Conservation (phyloP, 1,140 invertebrate genomes). For the Nebria ingens region DNA sequence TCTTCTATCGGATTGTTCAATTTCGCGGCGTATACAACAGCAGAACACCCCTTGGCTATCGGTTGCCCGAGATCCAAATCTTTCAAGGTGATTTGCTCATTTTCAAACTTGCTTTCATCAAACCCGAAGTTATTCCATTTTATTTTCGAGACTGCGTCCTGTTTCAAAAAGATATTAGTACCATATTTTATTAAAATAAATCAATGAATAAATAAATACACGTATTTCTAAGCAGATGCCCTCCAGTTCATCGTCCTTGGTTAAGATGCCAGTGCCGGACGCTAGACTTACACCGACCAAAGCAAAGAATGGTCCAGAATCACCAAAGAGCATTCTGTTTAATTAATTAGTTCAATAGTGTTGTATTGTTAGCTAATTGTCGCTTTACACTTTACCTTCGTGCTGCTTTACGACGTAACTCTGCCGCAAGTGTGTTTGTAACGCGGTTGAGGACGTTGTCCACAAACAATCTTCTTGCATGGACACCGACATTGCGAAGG, state of each 20-base stretch:
- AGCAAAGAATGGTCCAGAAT: constrained; percentile 63
- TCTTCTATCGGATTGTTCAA: constrained; percentile 29
- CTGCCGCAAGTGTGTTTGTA: constrained; percentile 50
- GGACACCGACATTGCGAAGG: constrained; percentile 37
- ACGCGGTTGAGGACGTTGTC: constrained; percentile 58
- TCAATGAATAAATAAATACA: constrained; percentile 32
- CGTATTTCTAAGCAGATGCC: constrained; percentile 69
- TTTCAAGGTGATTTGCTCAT: constrained; percentile 39
- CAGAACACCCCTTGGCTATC: constrained; percentile 74
- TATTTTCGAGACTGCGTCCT: constrained; percentile 53
- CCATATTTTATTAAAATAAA: constrained; percentile 12
- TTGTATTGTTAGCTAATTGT: neutral
- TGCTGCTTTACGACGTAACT: constrained; percentile 49
- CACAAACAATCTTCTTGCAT: constrained; percentile 52
- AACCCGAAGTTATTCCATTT: constrained; percentile 47
- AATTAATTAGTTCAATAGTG: constrained; percentile 9
- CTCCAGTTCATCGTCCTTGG: constrained; percentile 68
- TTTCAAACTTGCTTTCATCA: constrained; percentile 30
- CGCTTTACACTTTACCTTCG: constrained; percentile 32
- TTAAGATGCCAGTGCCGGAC: constrained; percentile 61
- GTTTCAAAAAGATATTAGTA: too few species aligned
- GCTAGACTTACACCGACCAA: constrained; percentile 64
- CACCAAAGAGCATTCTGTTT: constrained; percentile 50
- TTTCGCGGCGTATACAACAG: constrained; percentile 65
- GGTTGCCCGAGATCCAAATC: constrained; percentile 56